These are phyloP conservation scores for Zaprionus lachaisei DNA, from an alignment of 1,140 invertebrate genomes.

Conservation along the genomic window DNA sequence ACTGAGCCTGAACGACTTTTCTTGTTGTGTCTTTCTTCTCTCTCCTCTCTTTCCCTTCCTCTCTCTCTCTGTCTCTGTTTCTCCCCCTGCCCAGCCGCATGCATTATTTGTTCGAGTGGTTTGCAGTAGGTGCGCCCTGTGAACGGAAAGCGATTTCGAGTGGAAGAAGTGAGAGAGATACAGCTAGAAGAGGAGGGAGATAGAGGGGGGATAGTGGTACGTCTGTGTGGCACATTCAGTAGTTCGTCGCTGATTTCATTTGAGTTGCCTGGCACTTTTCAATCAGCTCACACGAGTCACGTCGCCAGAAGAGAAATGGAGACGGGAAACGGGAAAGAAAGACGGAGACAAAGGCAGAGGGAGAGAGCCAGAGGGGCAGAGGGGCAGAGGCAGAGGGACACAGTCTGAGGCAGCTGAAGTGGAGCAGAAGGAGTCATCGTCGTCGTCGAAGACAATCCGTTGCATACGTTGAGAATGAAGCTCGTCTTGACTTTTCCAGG, in stretches of 20 bases:
- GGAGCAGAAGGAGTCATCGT: background rate
- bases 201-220: background rate
- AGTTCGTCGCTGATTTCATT: slow-evolving; percentile 60
- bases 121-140: slow-evolving; percentile 13
- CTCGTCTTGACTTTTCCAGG: slow-evolving; percentile 73
- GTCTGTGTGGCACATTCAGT: slow-evolving; percentile 33
- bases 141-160: background rate
- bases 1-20: slow-evolving; percentile 75
- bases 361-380: background rate
- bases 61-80: background rate
- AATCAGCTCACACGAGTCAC: slow-evolving; percentile 48
- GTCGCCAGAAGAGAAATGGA: slow-evolving; percentile 6
- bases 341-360: background rate
- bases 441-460: slow-evolving; percentile 28
- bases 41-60: background rate
- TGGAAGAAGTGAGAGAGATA: background rate
- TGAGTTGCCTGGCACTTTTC: slow-evolving; percentile 42
- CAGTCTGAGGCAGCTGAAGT: slow-evolving; percentile 11
- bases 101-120: slow-evolving; percentile 73
- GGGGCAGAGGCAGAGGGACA: background rate
- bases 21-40: slow-evolving; percentile 49
- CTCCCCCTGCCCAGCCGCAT: slow-evolving; percentile 44
- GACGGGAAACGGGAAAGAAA: background rate
- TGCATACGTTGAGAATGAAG: slow-evolving; percentile 59
- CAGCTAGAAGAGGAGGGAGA: background rate